Evolutionary conservation across 2,888 invertebrate genomes (phyloP).

Genomic region (Eupithecia subfuscata): DNA sequence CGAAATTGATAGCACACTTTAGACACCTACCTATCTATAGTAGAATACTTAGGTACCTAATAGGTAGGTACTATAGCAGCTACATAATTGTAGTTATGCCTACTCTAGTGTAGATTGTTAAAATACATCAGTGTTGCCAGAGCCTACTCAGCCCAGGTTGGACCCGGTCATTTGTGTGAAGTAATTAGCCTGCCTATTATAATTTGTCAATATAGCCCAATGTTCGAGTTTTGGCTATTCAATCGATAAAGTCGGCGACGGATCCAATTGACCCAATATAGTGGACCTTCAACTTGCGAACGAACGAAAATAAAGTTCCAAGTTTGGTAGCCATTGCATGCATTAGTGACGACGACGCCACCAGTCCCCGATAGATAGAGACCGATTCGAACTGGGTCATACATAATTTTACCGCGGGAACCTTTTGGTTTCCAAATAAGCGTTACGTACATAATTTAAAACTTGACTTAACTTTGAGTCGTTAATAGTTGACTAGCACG

Average conservation of each 20-base stretch:
- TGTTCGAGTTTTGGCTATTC: slow-evolving; percentile 6
- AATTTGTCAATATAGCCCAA: not conserved
- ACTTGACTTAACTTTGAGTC: not conserved
- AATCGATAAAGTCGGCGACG: slow-evolving; percentile 15
- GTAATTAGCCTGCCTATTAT: not conserved
- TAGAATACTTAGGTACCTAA: too few species aligned
- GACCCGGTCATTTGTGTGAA: not conserved
- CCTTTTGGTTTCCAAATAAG: not conserved
- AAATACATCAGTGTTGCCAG: too few species aligned
- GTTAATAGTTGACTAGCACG: too few species aligned
- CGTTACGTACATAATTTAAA: not conserved
- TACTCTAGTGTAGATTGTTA: not conserved
- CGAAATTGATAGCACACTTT: slow-evolving; percentile 17
- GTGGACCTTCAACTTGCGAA: not conserved
- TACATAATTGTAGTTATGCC: not conserved
- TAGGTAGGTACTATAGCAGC: not conserved
- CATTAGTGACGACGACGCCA: not conserved
- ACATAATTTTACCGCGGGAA: not conserved
- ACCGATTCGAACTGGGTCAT: slow-evolving; percentile 1
- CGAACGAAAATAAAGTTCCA: slow-evolving; percentile 7
- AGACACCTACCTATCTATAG: not conserved
- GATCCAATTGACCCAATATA: slow-evolving; percentile 16
- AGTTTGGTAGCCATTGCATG: slow-evolving; percentile 5
- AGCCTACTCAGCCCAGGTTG: too few species aligned
- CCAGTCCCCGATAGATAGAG: not conserved